These are phyloP conservation scores for Colistium nudipinnis DNA, from an alignment of 2,113 vertebrate genomes.

Conservation along the genomic window DNA sequence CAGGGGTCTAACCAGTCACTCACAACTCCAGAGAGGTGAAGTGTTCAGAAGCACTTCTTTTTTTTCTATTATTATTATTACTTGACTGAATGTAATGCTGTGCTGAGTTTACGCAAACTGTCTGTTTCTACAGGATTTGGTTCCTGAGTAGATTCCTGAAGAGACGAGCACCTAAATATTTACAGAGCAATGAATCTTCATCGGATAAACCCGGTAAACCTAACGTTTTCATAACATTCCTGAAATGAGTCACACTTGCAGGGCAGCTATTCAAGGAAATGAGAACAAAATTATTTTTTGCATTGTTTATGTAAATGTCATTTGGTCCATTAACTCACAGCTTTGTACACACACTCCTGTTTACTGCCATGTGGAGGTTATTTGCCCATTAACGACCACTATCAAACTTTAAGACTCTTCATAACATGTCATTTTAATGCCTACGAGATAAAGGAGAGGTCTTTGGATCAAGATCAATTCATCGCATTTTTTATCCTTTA, in stretches of 20 bases:
- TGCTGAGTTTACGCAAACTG: neutral
- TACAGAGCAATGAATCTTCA: conserved; percentile 22
- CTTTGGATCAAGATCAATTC: neutral
- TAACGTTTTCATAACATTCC: neutral
- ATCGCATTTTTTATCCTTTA: neutral
- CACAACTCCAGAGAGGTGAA: conserved; percentile 85
- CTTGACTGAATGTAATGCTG: neutral
- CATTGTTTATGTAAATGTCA: too few species aligned
- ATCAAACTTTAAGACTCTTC: neutral
- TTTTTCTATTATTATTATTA: neutral
- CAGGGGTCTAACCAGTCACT: conserved; percentile 32
- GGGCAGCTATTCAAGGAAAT: too few species aligned
- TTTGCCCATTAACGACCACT: neutral
- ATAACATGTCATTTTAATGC: neutral
- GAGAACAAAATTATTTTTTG: too few species aligned
- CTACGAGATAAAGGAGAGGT: neutral
- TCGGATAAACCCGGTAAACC: conserved; percentile 57
- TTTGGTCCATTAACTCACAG: too few species aligned
- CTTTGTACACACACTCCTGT: neutral
- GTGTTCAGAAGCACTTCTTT: neutral
- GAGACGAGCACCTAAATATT: conserved; percentile 55
- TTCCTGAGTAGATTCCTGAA: conserved; percentile 72
- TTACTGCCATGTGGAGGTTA: conserved; percentile 45
- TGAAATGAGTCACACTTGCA: too few species aligned
- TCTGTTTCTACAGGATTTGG: conserved; percentile 62